Conservation (phyloP, 2,113 vertebrate species). For the Phrynosoma platyrhinos region DNA sequence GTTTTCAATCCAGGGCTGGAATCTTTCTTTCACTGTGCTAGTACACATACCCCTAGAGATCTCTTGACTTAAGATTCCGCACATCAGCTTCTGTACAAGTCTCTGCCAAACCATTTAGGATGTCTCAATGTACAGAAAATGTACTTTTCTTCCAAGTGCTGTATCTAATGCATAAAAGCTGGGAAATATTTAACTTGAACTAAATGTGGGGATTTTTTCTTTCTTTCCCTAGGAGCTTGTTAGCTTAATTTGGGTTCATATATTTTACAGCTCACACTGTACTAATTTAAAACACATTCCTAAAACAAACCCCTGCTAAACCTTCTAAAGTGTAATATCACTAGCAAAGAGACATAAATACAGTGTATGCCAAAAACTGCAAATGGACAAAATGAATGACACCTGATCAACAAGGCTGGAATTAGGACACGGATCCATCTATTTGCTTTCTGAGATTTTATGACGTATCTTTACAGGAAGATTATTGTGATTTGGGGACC, state of each 20-base stretch:
- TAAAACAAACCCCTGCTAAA: conserved; percentile 59
- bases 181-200: conserved; percentile 19
- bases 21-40: background rate
- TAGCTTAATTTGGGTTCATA: conserved; percentile 67
- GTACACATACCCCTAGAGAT: background rate
- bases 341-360: conserved; percentile 66
- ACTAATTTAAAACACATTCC: conserved; percentile 71
- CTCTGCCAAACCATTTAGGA: background rate
- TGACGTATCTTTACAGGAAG: conserved; percentile 23
- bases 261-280: conserved; percentile 62
- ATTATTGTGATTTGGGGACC: conserved; percentile 42
- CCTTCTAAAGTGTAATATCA: conserved; percentile 52
- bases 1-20: background rate
- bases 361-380: conserved; percentile 53
- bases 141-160: conserved; percentile 1
- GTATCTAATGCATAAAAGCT: conserved; percentile 7
- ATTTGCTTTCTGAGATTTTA: conserved; percentile 46
- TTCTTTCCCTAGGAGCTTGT: conserved; percentile 59
- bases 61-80: background rate
- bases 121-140: background rate
- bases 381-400: conserved; percentile 42
- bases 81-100: background rate
- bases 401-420: conserved; percentile 48
- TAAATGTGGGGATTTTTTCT: conserved; percentile 24
- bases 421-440: conserved; percentile 33